Conservation (phyloP, 2,888 invertebrate genomes). For the Phaonia tiefii region DNA sequence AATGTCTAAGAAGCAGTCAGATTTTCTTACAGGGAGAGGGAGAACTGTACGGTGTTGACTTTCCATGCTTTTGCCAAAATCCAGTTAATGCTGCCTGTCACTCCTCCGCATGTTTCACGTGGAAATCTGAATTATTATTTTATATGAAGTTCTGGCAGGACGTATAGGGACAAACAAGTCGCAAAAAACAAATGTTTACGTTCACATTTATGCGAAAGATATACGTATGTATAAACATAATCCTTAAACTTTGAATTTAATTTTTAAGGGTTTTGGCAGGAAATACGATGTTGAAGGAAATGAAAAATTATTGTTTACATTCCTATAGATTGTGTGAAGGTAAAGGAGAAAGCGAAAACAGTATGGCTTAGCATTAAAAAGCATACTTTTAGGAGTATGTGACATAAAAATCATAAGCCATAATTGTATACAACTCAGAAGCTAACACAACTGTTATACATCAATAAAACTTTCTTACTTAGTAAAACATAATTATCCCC, state of each 20-base stretch:
- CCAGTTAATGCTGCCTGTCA: constrained; percentile 58
- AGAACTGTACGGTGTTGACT: not conserved
- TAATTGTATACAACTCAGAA: too few relatives aligned
- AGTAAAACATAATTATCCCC: too few relatives aligned
- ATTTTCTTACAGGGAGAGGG: not conserved
- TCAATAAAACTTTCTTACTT: too few relatives aligned
- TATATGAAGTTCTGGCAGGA: constrained; percentile 30
- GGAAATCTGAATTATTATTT: constrained; percentile 66
- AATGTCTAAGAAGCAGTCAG: constrained; percentile 51
- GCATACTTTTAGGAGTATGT: too few relatives aligned
- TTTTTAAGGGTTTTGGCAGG: constrained; percentile 48
- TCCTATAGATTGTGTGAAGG: too few relatives aligned
- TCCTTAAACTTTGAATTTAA: constrained; percentile 52
- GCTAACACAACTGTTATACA: too few relatives aligned
- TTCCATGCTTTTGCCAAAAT: constrained; percentile 9
- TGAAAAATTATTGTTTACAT: not conserved
- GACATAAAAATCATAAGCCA: too few relatives aligned
- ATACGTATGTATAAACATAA: constrained; percentile 48
- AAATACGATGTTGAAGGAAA: not conserved
- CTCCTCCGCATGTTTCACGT: constrained; percentile 29
- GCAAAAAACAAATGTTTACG: constrained; percentile 31
- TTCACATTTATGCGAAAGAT: constrained; percentile 22
- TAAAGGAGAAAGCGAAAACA: too few relatives aligned
- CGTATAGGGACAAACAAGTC: not conserved
- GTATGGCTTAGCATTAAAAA: too few relatives aligned